phyloP scores from a whole-genome alignment of 2,113 vertebrate species.

The Cinclus cinclus region DNA sequence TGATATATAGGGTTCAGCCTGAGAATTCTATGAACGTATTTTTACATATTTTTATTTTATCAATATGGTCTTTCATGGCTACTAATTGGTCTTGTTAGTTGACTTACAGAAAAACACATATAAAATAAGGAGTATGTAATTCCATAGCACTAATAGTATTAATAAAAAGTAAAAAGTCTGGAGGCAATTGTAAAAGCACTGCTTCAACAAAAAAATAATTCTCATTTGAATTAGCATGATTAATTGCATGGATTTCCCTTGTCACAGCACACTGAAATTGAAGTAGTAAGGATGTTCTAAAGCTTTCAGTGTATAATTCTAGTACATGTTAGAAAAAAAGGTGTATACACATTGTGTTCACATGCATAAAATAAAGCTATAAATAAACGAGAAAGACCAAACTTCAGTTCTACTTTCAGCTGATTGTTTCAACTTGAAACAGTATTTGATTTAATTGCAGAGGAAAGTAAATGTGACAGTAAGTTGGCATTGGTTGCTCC shows the following conservation, averaged over 20 bases:
- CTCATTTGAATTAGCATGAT: constrained; percentile 62
- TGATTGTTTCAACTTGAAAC: background rate
- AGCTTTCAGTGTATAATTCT: background rate
- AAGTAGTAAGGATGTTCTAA: background rate
- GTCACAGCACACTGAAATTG: background rate
- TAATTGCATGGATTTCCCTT: constrained; percentile 50
- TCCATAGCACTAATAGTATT: constrained; percentile 42
- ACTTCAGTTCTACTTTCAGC: background rate
- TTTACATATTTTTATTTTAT: constrained; percentile 68
- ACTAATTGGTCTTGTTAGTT: constrained; percentile 74
- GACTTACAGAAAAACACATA: constrained; percentile 68
- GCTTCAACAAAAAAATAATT: constrained; percentile 47
- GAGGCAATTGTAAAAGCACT: constrained; percentile 47
- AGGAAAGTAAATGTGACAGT: background rate
- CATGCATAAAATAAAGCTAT: background rate
- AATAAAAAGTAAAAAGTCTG: constrained; percentile 64
- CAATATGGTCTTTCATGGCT: constrained; percentile 75
- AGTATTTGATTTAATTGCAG: background rate
- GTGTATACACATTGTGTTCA: background rate
- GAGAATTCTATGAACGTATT: constrained; percentile 66
- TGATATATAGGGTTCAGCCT: constrained; percentile 66
- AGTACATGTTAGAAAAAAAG: background rate
- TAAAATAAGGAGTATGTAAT: constrained; percentile 64
- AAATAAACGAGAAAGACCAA: constrained; percentile 20
- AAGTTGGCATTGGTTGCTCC: background rate